phyloP scores from a whole-genome alignment of 2,888 invertebrate genomes.

The Drosophila kokeensis region DNA sequence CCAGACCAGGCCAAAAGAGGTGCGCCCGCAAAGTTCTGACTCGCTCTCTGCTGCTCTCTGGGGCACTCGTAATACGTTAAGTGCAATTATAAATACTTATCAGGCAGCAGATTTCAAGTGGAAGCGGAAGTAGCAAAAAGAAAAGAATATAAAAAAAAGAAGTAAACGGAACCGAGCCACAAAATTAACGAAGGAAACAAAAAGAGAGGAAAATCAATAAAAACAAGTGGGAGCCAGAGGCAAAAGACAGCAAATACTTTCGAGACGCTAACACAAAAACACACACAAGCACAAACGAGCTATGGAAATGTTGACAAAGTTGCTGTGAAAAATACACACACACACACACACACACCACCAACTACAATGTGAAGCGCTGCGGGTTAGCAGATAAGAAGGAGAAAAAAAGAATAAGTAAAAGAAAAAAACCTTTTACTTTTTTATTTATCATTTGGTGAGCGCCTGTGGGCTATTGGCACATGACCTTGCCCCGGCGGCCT shows the following conservation, averaged over 20 bases:
- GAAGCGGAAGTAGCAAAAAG: slow-evolving; percentile 40
- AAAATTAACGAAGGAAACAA: slow-evolving; percentile 48
- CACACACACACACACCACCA: slow-evolving; percentile 18
- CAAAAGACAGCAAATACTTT: slow-evolving; percentile 49
- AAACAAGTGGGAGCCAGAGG: slow-evolving; percentile 31
- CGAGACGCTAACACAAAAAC: slow-evolving; percentile 23
- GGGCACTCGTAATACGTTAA: slow-evolving; percentile 54
- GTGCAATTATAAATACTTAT: slow-evolving; percentile 76
- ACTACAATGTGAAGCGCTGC: slow-evolving; percentile 34
- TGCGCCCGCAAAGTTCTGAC: neutral
- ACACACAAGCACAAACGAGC: slow-evolving; percentile 2
- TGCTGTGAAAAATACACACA: slow-evolving; percentile 35
- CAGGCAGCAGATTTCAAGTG: slow-evolving; percentile 59
- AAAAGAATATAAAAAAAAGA: slow-evolving; percentile 1
- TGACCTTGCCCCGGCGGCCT: slow-evolving; percentile 62
- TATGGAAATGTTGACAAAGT: slow-evolving; percentile 59
- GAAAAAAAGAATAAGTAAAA: neutral
- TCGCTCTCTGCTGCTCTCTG: neutral
- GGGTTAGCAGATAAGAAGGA: slow-evolving; percentile 37
- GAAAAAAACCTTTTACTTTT: slow-evolving; percentile 45
- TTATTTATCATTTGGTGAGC: slow-evolving; percentile 53
- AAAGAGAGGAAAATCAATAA: slow-evolving; percentile 60
- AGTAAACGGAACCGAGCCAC: slow-evolving; percentile 27
- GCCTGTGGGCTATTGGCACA: slow-evolving; percentile 70
- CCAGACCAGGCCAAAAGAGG: neutral